Conservation (phyloP, 2,888 invertebrate genomes). For the Capitulum mitella region DNA sequence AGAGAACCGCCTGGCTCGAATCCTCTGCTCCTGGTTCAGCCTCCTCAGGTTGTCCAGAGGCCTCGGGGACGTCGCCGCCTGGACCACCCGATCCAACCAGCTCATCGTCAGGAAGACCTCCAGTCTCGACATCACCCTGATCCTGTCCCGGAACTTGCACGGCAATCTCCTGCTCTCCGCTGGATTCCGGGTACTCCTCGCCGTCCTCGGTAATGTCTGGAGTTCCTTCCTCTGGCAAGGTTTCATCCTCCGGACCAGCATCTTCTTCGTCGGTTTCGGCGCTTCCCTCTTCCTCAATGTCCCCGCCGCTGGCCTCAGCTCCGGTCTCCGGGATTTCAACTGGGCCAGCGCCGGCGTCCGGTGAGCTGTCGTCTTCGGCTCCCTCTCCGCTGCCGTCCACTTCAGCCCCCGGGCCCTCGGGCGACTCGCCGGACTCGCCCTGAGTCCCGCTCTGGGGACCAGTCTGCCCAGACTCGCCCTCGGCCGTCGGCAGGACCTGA, state of each 20-base stretch:
- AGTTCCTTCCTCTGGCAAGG: neutral
- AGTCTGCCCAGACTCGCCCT: neutral
- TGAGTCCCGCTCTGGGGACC: too few species aligned
- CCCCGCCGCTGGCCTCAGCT: neutral
- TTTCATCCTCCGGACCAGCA: neutral
- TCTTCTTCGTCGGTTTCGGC: neutral
- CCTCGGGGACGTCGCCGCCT: neutral
- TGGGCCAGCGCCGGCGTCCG: neutral
- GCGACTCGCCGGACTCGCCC: too few species aligned
- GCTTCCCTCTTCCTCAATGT: neutral
- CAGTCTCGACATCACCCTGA: constrained; percentile 25
- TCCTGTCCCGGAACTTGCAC: constrained; percentile 28
- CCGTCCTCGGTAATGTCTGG: neutral
- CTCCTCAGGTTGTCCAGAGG: too few species aligned
- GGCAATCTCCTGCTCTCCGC: neutral
- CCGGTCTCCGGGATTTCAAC: neutral
- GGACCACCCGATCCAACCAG: neutral
- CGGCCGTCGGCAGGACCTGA: neutral
- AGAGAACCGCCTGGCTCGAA: too few species aligned
- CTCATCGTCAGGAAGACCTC: constrained; percentile 28
- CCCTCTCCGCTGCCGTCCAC: neutral
- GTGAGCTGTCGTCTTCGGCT: neutral
- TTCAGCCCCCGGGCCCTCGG: neutral
- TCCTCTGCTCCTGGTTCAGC: too few species aligned
- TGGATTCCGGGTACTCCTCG: neutral